Evolutionary conservation across 1,140 invertebrate genomes (phyloP).

Genomic region (Lysiphlebus fabarum): DNA sequence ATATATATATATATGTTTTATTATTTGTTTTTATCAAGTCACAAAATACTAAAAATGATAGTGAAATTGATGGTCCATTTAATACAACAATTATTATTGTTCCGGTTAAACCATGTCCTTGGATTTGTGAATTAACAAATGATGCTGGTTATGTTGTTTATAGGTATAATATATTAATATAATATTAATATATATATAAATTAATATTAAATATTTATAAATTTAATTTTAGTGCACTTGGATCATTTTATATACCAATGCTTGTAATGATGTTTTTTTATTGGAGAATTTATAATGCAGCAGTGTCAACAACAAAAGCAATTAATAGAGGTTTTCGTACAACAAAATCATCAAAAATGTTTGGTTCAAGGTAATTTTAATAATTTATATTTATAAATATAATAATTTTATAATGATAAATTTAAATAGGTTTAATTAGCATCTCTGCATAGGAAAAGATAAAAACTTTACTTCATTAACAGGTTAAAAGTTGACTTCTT

Average conservation of each 20-base stretch:
- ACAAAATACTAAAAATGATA: constrained; percentile 33
- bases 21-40: constrained; percentile 23
- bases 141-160: constrained; percentile 76
- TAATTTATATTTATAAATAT: background rate
- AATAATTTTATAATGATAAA: too few species aligned
- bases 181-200: background rate
- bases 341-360: constrained; percentile 68
- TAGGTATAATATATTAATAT: constrained; percentile 34
- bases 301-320: constrained; percentile 82
- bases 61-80: constrained; percentile 37
- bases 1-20: background rate
- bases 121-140: constrained; percentile 87
- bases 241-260: constrained; percentile 95
- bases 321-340: constrained; percentile 91
- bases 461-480: too few species aligned
- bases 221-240: constrained; percentile 69
- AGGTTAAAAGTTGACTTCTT: too few species aligned
- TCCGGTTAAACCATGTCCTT: constrained; percentile 63
- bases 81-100: constrained; percentile 43
- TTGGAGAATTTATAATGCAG: constrained; percentile 90
- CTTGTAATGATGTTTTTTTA: constrained; percentile 96
- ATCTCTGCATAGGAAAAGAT: too few species aligned
- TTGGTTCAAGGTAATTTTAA: constrained; percentile 44
- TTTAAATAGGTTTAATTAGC: too few species aligned
- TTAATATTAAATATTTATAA: background rate